Evolutionary conservation across 2,797 vertebrate species (phyloP), one percentile per base, ranked within the genome.

Genomic region (Capromys pilorides): DNA sequence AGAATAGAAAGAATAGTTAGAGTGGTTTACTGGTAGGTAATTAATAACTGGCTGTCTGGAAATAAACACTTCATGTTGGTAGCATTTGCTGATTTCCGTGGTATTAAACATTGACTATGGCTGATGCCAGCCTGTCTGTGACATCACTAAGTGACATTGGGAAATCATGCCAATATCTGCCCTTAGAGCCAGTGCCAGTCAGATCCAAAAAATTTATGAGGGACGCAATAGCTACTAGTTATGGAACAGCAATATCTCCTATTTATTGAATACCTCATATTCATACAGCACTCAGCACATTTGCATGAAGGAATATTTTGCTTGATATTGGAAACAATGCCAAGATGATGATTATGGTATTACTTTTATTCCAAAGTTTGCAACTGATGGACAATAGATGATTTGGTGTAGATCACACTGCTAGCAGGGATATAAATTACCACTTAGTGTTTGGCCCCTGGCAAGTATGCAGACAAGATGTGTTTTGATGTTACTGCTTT

Each of bases 351-450:
- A 57, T 57, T 4, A 54, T 51, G 26, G 61, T 39, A 36, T 33
- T 57, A 16, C 66, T 4, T 2, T 39, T 81, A 51, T 36, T 88
- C 13, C 8, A 49, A 1, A 45, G 26, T 36, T 45, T 57, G 8
- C 41, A 36, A 2, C n/a, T 0, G 6, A 90, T 45, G 31, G 28
- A 22, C 6, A 81, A 6, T 39, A 21, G 59, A 78, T 45, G 11
- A 41, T 41, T 81, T 75, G 54, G 8, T 54, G 22, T 67, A 31
- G 26, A 77, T 94, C 92, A 84, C 90, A 90, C 88, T 7, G 91
- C 90, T 86, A 88, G 69, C 71, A 95, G 90, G 93, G 93, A 86
- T 97, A 78, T 9, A 95, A 94, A 97, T 96, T 89, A 92, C 73
- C 39, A 88, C 97, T 87, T 86, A 51, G 80, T 54, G 66, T 24